Evolutionary conservation across 2,113 vertebrate genomes (phyloP).

Genomic region (Ammospiza caudacuta): DNA sequence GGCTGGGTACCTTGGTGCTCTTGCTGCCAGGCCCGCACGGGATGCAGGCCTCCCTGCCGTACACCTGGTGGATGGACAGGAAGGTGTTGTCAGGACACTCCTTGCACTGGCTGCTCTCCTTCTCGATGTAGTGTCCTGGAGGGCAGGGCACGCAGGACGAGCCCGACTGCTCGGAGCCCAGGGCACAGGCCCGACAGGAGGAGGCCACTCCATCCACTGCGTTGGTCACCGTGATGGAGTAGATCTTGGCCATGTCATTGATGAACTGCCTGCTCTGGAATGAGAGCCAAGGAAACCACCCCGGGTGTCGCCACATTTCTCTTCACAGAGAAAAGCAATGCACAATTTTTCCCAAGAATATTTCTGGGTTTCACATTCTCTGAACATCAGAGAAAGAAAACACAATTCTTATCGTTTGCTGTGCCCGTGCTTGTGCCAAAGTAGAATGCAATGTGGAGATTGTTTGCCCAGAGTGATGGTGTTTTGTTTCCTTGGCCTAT

Average conservation of each 20-base stretch:
- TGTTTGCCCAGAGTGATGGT: no score
- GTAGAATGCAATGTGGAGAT: no score
- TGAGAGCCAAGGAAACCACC: constrained; percentile 40
- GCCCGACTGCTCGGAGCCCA: constrained; percentile 80
- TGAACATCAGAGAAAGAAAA: no score
- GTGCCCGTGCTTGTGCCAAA: no score
- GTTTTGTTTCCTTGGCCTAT: no score
- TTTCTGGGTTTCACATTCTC: no score
- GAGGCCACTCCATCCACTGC: constrained; percentile 89
- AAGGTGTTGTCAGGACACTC: constrained; percentile 88
- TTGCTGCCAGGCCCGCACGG: constrained; percentile 89
- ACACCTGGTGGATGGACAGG: constrained; percentile 86
- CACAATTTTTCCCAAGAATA: no score
- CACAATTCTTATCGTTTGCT: no score
- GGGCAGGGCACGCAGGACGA: constrained; percentile 94
- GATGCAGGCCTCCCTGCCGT: constrained; percentile 85
- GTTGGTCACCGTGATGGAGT: constrained; percentile 89
- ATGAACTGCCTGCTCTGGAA: constrained; percentile 84
- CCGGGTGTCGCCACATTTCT: background rate
- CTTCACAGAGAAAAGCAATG: no score
- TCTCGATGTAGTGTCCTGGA: constrained; percentile 89
- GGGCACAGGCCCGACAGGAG: constrained; percentile 86
- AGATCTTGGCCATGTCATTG: constrained; percentile 91
- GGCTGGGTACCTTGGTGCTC: constrained; percentile 81
- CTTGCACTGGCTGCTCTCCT: constrained; percentile 84